Conservation (phyloP, 2,888 invertebrate species). For the Athripsodes cinereus region DNA sequence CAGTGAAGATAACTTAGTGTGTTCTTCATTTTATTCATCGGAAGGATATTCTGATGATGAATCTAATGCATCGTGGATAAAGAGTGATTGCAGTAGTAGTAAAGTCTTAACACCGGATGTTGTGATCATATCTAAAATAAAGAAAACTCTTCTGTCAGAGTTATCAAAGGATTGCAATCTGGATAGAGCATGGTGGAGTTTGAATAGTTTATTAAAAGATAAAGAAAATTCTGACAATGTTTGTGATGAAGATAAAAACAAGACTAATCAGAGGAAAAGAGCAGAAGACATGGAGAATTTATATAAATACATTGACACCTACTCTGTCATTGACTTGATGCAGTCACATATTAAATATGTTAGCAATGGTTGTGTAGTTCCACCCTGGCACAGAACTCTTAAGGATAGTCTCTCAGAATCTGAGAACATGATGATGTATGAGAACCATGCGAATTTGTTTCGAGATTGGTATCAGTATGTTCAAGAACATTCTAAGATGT, state of each 20-base stretch:
- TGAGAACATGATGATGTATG: conserved; percentile 15
- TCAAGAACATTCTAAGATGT: conserved; percentile 1
- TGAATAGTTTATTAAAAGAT: conserved; percentile 25
- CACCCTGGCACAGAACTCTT: conserved; percentile 13
- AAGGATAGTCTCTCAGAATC: conserved; percentile 21
- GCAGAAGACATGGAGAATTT: neutral
- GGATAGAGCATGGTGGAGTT: conserved; percentile 35
- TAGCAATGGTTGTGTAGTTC: neutral
- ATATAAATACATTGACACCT: conserved; percentile 22
- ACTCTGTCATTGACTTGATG: conserved; percentile 31
- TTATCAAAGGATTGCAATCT: conserved; percentile 26
- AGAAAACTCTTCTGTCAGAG: conserved; percentile 23
- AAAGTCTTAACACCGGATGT: too few relatives aligned
- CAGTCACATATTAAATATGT: conserved; percentile 24
- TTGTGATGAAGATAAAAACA: neutral
- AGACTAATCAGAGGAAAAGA: neutral
- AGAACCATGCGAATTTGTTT: conserved; percentile 3
- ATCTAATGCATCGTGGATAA: conserved; percentile 12
- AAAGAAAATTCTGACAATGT: neutral
- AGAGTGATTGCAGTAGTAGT: neutral
- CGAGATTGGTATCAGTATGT: conserved; percentile 11
- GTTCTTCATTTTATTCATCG: neutral
- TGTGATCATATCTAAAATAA: neutral
- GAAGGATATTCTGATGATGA: conserved; percentile 11
- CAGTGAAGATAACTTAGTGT: neutral